A percentile compares a stretch with the other conserved stretches of the same genome.
Conservation (phyloP, 2,797 vertebrate genomes). For the Pseudochirops cupreus region DNA sequence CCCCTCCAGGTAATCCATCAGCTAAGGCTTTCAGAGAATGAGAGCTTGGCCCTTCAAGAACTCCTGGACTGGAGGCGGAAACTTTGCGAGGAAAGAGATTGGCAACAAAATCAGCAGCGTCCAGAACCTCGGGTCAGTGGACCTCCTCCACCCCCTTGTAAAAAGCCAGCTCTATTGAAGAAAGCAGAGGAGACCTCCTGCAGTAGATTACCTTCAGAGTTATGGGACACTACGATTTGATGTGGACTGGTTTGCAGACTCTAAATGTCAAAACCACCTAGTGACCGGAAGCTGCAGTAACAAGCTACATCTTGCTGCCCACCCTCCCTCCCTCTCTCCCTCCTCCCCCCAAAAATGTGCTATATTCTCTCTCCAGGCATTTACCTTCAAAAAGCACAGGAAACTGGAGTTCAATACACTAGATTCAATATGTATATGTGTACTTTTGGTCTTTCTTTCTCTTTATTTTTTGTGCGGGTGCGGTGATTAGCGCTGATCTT, state of each 20-base stretch:
- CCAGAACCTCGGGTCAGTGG: slow-evolving; percentile 83
- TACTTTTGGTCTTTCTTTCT: slow-evolving; percentile 36
- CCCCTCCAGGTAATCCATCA: slow-evolving; percentile 90
- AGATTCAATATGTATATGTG: slow-evolving; percentile 35
- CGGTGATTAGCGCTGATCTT: not conserved
- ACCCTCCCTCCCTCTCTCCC: no score
- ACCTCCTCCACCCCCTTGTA: slow-evolving; percentile 89
- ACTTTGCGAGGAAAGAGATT: slow-evolving; percentile 91
- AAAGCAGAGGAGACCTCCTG: slow-evolving; percentile 86
- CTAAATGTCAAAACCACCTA: slow-evolving; percentile 47
- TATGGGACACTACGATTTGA: slow-evolving; percentile 85
- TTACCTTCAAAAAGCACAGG: slow-evolving; percentile 74
- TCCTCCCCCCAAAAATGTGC: not conserved
- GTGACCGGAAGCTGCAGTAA: slow-evolving; percentile 48
- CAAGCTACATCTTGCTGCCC: slow-evolving; percentile 56
- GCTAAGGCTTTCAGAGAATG: slow-evolving; percentile 89
- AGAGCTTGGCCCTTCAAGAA: slow-evolving; percentile 90
- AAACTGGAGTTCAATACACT: slow-evolving; percentile 57
- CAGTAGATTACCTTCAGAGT: slow-evolving; percentile 81
- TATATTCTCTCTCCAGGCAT: slow-evolving; percentile 65
- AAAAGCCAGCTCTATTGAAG: slow-evolving; percentile 88
- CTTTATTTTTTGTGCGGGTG: slow-evolving; percentile 2
- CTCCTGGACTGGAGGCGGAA: slow-evolving; percentile 91
- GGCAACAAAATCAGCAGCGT: slow-evolving; percentile 87
- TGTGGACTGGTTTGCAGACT: slow-evolving; percentile 6